Evolutionary conservation across 2,113 vertebrate genomes (phyloP).

Genomic region (Muntiacus muntjak): DNA sequence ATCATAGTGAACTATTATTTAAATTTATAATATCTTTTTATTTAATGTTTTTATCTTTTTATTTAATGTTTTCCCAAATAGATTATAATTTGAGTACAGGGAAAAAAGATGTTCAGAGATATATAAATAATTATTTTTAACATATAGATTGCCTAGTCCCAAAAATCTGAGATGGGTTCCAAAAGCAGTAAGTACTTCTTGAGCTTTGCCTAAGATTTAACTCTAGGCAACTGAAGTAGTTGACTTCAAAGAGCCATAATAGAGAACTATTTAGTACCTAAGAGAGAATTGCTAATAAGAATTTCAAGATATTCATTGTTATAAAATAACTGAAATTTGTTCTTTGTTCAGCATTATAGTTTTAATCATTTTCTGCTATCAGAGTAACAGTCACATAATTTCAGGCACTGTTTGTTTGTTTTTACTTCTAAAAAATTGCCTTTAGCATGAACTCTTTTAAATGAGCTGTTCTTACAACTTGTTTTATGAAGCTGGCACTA

Average conservation of each 20-base stretch:
- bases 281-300: neutral
- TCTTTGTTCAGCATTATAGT: neutral
- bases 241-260: neutral
- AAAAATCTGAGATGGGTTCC: neutral
- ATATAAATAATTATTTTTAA: conserved; percentile 13
- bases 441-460: neutral
- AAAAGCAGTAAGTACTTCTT: neutral
- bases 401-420: neutral
- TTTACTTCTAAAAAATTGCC: neutral
- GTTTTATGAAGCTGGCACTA: neutral
- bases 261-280: neutral
- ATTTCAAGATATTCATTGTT: neutral
- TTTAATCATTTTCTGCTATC: neutral
- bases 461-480: neutral
- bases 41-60: neutral
- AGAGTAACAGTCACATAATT: neutral
- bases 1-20: neutral
- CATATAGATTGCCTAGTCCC: neutral
- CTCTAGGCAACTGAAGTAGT: neutral
- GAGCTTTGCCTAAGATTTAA: neutral
- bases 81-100: neutral
- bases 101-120: neutral
- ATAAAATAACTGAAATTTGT: neutral
- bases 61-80: neutral
- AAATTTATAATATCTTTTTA: neutral